Percentiles rank a stretch among this genome's conserved stretches.
Conservation (phyloP, 1,140 invertebrate species). For the Anagrus nilaparvatae region DNA sequence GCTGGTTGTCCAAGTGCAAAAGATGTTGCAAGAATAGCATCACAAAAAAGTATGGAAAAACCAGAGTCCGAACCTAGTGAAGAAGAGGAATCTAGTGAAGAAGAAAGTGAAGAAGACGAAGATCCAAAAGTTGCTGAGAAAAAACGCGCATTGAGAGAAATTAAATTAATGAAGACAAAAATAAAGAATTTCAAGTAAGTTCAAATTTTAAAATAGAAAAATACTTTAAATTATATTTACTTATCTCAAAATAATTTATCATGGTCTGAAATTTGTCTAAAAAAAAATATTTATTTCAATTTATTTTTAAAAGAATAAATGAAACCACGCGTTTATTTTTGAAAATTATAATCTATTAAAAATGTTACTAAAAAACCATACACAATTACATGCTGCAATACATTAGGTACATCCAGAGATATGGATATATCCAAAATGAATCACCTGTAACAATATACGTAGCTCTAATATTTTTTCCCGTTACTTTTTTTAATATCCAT, state of each 20-base stretch:
- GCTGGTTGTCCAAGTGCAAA: slow-evolving; percentile 41
- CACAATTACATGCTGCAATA: too few relatives aligned
- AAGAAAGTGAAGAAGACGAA: slow-evolving; percentile 56
- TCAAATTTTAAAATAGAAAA: too few relatives aligned
- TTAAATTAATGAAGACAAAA: slow-evolving; percentile 66
- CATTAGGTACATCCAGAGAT: too few relatives aligned
- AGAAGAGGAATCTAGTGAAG: slow-evolving; percentile 55
- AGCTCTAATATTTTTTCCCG: too few relatives aligned
- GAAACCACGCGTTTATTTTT: too few relatives aligned
- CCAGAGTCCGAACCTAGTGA: slow-evolving; percentile 20
- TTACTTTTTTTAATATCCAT: too few relatives aligned
- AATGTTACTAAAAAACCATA: too few relatives aligned
- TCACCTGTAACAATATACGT: too few relatives aligned
- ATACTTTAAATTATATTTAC: too few relatives aligned
- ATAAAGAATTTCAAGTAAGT: slow-evolving; percentile 58
- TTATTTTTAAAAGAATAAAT: not conserved
- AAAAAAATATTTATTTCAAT: not conserved
- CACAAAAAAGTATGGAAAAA: slow-evolving; percentile 38
- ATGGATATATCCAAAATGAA: too few relatives aligned
- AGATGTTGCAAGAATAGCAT: slow-evolving; percentile 37
- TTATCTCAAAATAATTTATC: not conserved
- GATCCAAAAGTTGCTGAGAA: slow-evolving; percentile 43
- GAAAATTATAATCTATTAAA: too few relatives aligned
- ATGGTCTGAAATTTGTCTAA: not conserved
- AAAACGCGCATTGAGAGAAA: slow-evolving; percentile 54